These are phyloP conservation scores for Apotomis betuletana DNA, from an alignment of 2,888 invertebrate genomes.

Conservation along the genomic window DNA sequence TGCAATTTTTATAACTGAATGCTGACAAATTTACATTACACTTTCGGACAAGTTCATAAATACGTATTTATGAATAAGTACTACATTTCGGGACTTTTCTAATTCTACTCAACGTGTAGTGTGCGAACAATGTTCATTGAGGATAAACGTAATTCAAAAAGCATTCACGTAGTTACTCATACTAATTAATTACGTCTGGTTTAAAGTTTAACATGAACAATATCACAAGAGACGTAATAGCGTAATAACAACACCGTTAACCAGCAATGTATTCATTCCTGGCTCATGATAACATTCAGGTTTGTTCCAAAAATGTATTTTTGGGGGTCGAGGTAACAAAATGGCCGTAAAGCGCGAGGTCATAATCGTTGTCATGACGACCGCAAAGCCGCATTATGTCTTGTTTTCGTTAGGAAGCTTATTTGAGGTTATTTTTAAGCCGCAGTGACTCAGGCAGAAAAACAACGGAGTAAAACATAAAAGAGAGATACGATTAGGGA, in stretches of 20 bases:
- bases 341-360: conserved; percentile 6
- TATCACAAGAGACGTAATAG: conserved; percentile 3
- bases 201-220: neutral
- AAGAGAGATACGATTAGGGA: no score
- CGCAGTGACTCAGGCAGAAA: no score
- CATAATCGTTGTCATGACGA: neutral
- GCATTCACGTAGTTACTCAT: neutral
- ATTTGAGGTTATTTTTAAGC: neutral
- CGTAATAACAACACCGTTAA: conserved; percentile 13
- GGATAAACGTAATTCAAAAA: conserved; percentile 18
- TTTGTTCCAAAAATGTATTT: conserved; percentile 1
- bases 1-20: no score
- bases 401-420: neutral
- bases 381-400: conserved; percentile 2
- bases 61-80: no score
- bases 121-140: conserved; percentile 1
- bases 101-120: neutral
- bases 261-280: neutral
- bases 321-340: neutral
- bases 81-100: no score
- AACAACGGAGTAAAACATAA: no score
- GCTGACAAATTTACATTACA: no score
- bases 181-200: neutral
- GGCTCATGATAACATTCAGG: neutral
- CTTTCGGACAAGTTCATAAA: no score